Evolutionary conservation across 2,797 vertebrate species (phyloP).

Genomic region (Labroides dimidiatus): DNA sequence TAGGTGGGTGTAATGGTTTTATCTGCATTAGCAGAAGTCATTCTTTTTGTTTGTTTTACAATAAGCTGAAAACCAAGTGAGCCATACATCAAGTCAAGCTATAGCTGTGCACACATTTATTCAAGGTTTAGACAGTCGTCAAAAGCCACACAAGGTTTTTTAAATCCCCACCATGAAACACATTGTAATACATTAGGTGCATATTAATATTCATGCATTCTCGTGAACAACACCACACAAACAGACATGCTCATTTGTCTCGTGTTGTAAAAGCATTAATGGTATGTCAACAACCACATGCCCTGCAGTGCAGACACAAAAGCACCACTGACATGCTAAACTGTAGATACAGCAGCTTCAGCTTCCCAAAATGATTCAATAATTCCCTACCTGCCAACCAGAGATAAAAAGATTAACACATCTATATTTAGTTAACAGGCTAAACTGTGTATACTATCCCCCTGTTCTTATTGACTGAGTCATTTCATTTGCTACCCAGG

Average conservation of each 20-base stretch:
- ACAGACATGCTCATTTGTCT: constrained; percentile 1
- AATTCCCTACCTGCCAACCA: neutral
- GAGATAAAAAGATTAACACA: neutral
- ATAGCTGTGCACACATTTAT: constrained; percentile 9
- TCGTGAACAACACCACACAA: constrained; percentile 11
- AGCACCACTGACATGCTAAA: neutral
- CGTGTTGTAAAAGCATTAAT: constrained; percentile 15
- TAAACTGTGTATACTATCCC: neutral
- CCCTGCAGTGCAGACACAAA: constrained; percentile 8
- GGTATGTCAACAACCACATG: constrained; percentile 15
- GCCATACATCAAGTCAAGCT: constrained; percentile 21
- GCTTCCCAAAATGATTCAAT: constrained; percentile 1
- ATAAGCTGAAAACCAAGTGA: constrained; percentile 6
- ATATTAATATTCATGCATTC: constrained; percentile 1
- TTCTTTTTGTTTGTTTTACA: constrained; percentile 22
- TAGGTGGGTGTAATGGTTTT: constrained; percentile 28
- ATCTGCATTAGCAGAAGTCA: constrained; percentile 22
- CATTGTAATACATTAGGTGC: neutral
- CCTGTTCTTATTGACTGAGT: neutral
- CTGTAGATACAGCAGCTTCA: neutral
- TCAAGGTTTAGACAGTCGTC: neutral
- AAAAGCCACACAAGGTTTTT: neutral
- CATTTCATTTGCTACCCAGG: neutral
- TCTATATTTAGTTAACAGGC: neutral
- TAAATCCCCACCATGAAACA: neutral